Evolutionary conservation across 2,113 vertebrate genomes (phyloP), one percentile per base, ranked within the genome.

Genomic region (Ceyx melanurus): DNA sequence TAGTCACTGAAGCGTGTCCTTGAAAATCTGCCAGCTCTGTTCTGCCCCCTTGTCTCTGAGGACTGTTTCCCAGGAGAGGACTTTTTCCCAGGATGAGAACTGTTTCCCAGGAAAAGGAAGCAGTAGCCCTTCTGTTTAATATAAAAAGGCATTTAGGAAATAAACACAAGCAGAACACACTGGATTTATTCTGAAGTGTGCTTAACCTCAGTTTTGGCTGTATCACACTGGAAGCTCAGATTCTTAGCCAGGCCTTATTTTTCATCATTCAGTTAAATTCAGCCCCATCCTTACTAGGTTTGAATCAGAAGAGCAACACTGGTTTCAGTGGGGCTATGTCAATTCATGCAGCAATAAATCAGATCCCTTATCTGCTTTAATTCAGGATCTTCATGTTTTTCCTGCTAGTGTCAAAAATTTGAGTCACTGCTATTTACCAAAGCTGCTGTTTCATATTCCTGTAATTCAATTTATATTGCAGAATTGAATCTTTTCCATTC

Each of bases 401-500:
- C 78, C 86, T 73, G 54, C 10, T 45, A 42, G 25, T n/a, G 58
- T 92, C 45, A 92, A 86, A 80, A 88, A n/a, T 62, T 61, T 82
- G 71, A 90, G 50, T 73, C 54, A 79, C 33, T 82, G 70, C 15
- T 90, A 21, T 84, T 88, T 66, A 76, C 81, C 66, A 54, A 89
- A 92, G 42, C 37, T 87, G 25, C 84, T 70, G 25, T 76, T 92
- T 75, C 43, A 43, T 82, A 76, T 90, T 93, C 81, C 71, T 82
- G 64, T 91, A 92, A 90, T 93, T 64, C 71, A 92, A n/a, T 66
- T 87, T 85, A 48, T 56, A 43, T 60, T 87, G 70, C 18, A 64
- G 51, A 62, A 42, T 73, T 85, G 54, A 94, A 74, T 95, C 61
- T 88, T 85, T 92, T 89, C 68, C 87, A 26, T 57, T 89, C 57